Evolutionary conservation across 2,797 vertebrate species (phyloP), one percentile per base, ranked within the genome.

Genomic region (Distichodus sexfasciatus): DNA sequence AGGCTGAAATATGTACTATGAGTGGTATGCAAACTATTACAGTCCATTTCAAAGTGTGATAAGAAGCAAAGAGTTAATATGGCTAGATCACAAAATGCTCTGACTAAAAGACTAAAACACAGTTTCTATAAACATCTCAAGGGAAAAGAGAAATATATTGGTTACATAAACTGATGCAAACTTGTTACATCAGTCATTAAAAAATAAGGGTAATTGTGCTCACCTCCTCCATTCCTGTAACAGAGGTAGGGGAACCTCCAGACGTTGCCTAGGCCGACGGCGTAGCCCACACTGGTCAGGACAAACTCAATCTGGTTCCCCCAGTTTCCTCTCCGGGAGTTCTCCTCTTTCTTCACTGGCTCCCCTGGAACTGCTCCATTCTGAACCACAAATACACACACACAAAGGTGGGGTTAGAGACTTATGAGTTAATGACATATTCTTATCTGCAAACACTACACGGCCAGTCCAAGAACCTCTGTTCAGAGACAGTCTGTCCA

Each of bases 201-300:
- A 6, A 8, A 54, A 4, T 28, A 3, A 23, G 14, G 0, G 23
- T 48, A 68, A 21, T 6, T 50, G 4, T 36, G 35, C 82, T 40
- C 85, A 98, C 97, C 97, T 93, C 97, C 97, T 87, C 97, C 97
- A 88, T 98, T 99, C 86, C 96, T 93, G 87, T 99, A 99, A 92
- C 96, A 99, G 83, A 99, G 96, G 86, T 98, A 99, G 3, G 97
- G 97, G 68, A 99, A 99, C 84, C 96, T 94, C 96, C 97, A 99
- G 82, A 99, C 96, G 2, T 99, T 99, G 61, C 97, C 97, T 75
- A 99, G 92, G 71, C 97, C 97, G 82, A 99, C 97, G 41, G 97
- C 97, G 48, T 99, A 99, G 78, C 97, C 97, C 86, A 99, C 96
- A 65, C 96, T 99, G 77, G 97, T 98, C 80, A 99, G 92, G 79